phyloP scores from a whole-genome alignment of 2,797 vertebrate species.

The Hemitrygon akajei region DNA sequence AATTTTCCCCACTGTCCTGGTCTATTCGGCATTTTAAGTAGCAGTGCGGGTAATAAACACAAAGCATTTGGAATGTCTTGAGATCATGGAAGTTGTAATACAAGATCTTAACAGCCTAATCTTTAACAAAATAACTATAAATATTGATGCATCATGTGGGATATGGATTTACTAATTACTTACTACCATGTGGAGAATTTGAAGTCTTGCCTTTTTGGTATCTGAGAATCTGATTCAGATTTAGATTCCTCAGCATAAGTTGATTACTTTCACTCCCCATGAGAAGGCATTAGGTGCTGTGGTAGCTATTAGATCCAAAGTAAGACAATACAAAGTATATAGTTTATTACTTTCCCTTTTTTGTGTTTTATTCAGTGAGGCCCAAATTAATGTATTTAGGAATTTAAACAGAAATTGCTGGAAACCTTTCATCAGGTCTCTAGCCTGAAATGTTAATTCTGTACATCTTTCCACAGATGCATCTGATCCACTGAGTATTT shows the following conservation, averaged over 20 bases:
- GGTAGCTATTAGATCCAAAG: background rate
- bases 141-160: background rate
- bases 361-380: background rate
- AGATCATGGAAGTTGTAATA: background rate
- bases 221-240: background rate
- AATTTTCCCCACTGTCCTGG: background rate
- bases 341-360: background rate
- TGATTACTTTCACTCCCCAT: background rate
- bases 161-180: background rate
- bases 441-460: too few relatives aligned
- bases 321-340: background rate
- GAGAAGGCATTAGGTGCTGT: background rate
- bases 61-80: background rate
- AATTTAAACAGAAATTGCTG: background rate
- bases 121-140: background rate
- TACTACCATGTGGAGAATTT: background rate
- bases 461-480: too few relatives aligned
- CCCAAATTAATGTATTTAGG: background rate
- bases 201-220: background rate
- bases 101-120: background rate
- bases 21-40: too few relatives aligned
- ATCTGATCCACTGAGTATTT: too few relatives aligned
- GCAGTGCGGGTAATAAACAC: too few relatives aligned
- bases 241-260: background rate
- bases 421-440: too few relatives aligned